Conservation (phyloP, 2,888 invertebrate genomes). For the Alviniconcha strummeri region DNA sequence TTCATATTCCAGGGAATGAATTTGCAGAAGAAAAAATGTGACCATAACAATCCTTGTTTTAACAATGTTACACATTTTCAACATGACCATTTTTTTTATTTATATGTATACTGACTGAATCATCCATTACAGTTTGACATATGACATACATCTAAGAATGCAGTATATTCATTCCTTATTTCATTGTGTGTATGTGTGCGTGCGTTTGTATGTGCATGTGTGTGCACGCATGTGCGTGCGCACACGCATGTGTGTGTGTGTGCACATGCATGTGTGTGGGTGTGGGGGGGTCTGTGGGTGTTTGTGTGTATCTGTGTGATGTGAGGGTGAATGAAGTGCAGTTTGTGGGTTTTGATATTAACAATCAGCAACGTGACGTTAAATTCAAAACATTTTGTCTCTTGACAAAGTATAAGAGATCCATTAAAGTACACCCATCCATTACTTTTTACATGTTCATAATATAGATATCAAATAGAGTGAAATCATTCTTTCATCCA, state of each 20-base stretch:
- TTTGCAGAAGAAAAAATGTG: too few species aligned
- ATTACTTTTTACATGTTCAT: too few species aligned
- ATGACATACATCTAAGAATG: neutral
- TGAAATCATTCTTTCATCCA: too few species aligned
- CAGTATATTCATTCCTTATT: neutral
- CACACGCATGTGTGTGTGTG: neutral
- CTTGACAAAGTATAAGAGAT: too few species aligned
- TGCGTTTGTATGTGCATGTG: neutral
- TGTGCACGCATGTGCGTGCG: conserved; percentile 23
- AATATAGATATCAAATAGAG: too few species aligned
- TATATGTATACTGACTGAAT: neutral
- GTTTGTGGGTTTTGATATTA: too few species aligned
- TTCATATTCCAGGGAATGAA: too few species aligned
- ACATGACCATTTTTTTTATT: neutral
- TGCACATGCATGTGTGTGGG: neutral
- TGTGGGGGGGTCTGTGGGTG: neutral
- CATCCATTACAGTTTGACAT: neutral
- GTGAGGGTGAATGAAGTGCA: too few species aligned
- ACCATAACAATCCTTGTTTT: neutral
- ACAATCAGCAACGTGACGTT: too few species aligned
- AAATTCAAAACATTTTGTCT: too few species aligned
- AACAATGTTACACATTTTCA: neutral
- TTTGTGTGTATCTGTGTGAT: neutral
- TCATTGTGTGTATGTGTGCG: conserved; percentile 4
- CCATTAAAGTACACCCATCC: too few species aligned